phyloP scores from a whole-genome alignment of 2,797 vertebrate species.

The Platalea minor region DNA sequence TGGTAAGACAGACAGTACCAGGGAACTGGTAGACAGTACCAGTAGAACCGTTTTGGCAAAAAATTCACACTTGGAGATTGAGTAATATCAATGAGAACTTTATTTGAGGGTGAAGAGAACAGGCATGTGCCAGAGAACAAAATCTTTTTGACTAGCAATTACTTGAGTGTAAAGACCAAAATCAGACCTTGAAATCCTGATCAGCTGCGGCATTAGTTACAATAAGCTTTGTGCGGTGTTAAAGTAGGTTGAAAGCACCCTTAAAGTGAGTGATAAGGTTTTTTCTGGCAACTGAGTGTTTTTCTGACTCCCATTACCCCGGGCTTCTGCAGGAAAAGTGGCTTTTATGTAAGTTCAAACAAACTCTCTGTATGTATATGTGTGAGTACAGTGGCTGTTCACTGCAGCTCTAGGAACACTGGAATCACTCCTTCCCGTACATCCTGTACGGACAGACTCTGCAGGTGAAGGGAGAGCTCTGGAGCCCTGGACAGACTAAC shows the following conservation, averaged over 20 bases:
- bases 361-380: background rate
- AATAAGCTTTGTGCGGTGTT: background rate
- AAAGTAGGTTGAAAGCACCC: background rate
- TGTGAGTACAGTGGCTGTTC: background rate
- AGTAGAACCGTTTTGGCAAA: background rate
- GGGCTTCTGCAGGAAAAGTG: background rate
- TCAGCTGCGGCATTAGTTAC: background rate
- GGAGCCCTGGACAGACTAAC: background rate
- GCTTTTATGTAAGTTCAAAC: background rate
- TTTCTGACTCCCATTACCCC: background rate
- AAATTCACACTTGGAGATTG: background rate
- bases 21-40: background rate
- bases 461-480: background rate
- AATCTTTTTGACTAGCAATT: background rate
- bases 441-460: background rate
- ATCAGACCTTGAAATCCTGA: background rate
- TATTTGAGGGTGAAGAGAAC: background rate
- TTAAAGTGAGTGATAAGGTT: background rate
- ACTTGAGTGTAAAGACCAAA: background rate
- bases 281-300: background rate
- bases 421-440: accelerated
- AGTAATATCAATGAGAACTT: background rate
- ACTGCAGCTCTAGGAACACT: background rate
- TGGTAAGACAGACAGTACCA: background rate
- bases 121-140: background rate